Conservation (phyloP, 2,888 invertebrate species). For the Lepidocyrtinus sp. region DNA sequence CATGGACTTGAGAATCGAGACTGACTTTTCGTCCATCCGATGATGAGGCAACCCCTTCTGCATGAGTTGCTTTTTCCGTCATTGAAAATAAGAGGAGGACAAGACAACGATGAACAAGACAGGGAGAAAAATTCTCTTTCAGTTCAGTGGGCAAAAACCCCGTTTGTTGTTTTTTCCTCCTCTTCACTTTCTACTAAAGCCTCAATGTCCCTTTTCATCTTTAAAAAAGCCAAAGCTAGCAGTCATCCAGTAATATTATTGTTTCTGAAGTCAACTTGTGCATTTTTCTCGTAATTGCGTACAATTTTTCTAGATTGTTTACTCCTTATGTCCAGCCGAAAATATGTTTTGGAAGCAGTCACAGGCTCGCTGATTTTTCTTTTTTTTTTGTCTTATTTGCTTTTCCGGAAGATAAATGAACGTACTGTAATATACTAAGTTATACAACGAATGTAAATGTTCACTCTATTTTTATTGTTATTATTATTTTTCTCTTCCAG, state of each 20-base stretch:
- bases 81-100: slow-evolving; percentile 27
- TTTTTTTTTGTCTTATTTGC: neutral
- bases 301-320: slow-evolving; percentile 13
- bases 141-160: slow-evolving; percentile 51
- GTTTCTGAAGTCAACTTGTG: slow-evolving; percentile 19
- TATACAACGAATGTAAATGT: slow-evolving; percentile 22
- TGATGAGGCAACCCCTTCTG: slow-evolving; percentile 57
- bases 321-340: neutral
- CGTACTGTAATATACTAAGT: too few species aligned
- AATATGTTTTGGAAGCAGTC: neutral
- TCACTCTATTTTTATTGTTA: slow-evolving; percentile 44
- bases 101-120: slow-evolving; percentile 29
- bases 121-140: slow-evolving; percentile 35
- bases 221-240: slow-evolving; percentile 7
- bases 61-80: slow-evolving; percentile 47
- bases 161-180: slow-evolving; percentile 43
- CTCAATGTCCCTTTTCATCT: slow-evolving; percentile 4
- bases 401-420: too few species aligned
- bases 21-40: slow-evolving; percentile 20
- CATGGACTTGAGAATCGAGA: slow-evolving; percentile 8
- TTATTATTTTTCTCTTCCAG: slow-evolving; percentile 2
- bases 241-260: slow-evolving; percentile 9
- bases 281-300: slow-evolving; percentile 36
- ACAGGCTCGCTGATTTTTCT: neutral
- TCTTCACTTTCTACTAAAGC: slow-evolving; percentile 3